Evolutionary conservation across 2,888 invertebrate species (phyloP).

Genomic region (Phengaris arion): DNA sequence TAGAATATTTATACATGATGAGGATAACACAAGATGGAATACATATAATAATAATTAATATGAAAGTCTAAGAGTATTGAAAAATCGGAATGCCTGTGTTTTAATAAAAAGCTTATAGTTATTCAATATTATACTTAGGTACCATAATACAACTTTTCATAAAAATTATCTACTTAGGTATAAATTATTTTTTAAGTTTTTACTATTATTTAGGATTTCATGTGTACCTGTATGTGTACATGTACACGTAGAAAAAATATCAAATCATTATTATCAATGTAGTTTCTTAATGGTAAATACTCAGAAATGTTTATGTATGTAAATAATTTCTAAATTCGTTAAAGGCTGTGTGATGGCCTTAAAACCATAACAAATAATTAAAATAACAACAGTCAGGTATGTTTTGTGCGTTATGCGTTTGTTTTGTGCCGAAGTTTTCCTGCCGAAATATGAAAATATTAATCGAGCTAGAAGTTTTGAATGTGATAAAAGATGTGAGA

Average conservation of each 20-base stretch:
- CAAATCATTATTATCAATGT: conserved; percentile 6
- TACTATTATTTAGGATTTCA: not conserved
- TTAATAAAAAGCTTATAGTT: too few species aligned
- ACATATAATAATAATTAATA: too few species aligned
- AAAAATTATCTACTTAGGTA: not conserved
- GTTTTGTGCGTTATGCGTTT: not conserved
- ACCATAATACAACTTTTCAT: not conserved
- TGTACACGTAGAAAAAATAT: not conserved
- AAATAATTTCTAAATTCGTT: conserved; percentile 25
- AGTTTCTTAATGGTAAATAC: conserved; percentile 6
- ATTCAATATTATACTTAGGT: not conserved
- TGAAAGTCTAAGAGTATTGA: too few species aligned
- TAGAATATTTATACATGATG: too few species aligned
- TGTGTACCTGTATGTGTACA: not conserved
- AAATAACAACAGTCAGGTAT: conserved; percentile 11
- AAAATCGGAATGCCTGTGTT: too few species aligned
- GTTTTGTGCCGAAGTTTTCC: too few species aligned
- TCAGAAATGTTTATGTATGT: not conserved
- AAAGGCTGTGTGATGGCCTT: conserved; percentile 28
- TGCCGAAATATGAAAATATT: too few species aligned
- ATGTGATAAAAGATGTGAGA: too few species aligned
- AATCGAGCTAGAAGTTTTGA: too few species aligned
- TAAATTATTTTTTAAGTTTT: not conserved
- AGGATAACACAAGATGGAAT: too few species aligned
- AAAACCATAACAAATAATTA: conserved; percentile 24